phyloP scores from a whole-genome alignment of 1,140 invertebrate genomes.

The Venustaconcha ellipsiformis region DNA sequence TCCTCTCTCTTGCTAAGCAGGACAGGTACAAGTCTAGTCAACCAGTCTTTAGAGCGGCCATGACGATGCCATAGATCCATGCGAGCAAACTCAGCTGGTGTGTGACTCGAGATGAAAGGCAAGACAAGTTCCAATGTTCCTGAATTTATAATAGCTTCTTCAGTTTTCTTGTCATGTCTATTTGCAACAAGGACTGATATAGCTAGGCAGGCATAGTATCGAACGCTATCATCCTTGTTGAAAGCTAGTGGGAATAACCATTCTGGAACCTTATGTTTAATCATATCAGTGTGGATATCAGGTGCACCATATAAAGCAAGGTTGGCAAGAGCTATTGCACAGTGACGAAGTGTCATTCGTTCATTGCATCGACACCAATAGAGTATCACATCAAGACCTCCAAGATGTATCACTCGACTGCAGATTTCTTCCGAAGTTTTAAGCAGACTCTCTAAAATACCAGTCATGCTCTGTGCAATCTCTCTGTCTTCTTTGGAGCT shows the following conservation, averaged over 20 bases:
- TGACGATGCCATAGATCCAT: conserved; percentile 90
- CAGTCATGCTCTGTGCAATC: conserved; percentile 92
- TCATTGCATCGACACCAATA: conserved; percentile 96
- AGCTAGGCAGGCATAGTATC: conserved; percentile 98
- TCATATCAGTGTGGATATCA: conserved; percentile 98
- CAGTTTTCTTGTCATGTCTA: conserved; percentile 85
- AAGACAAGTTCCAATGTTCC: conserved; percentile 96
- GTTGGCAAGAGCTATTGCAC: conserved; percentile 96
- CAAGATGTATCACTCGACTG: conserved; percentile 69
- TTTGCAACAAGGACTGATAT: conserved; percentile 97
- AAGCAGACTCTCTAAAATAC: conserved; percentile 96
- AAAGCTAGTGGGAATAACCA: conserved; percentile 99
- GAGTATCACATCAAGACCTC: conserved; percentile 81
- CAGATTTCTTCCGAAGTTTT: conserved; percentile 96
- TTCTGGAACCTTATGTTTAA: conserved; percentile 88
- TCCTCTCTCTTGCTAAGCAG: conserved; percentile 95
- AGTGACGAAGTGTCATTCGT: conserved; percentile 86
- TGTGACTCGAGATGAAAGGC: conserved; percentile 93
- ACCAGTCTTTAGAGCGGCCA: conserved; percentile 96
- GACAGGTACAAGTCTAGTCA: conserved; percentile 92
- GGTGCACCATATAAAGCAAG: conserved; percentile 95
- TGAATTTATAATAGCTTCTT: conserved; percentile 93
- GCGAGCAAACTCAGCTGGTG: conserved; percentile 95
- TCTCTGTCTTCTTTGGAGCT: conserved; percentile 77
- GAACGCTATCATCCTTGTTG: conserved; percentile 89